Conservation (phyloP, 2,113 vertebrate species). For the Chrysemys picta region DNA sequence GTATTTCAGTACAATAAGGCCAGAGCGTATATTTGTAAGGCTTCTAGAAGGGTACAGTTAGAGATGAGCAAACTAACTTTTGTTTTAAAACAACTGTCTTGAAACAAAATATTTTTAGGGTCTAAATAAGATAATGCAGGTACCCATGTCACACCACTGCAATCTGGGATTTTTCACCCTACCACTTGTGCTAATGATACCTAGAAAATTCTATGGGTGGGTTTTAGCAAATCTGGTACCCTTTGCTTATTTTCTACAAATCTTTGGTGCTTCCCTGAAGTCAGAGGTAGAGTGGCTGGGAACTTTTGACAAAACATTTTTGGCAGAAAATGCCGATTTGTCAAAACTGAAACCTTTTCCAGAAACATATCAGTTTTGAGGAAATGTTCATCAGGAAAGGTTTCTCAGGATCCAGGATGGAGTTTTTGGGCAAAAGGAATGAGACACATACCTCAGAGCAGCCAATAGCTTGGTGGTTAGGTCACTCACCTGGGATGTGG, state of each 20-base stretch:
- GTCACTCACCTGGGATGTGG: not conserved
- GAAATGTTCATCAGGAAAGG: no score
- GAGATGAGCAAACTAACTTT: not conserved
- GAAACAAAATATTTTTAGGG: not conserved
- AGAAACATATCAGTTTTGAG: no score
- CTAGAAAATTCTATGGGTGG: not conserved
- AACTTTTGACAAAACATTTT: no score
- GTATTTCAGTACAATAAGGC: not conserved
- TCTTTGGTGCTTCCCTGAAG: no score
- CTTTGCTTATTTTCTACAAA: no score
- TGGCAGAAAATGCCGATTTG: no score
- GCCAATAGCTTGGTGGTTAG: no score
- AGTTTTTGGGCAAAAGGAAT: not conserved
- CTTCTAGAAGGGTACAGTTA: not conserved
- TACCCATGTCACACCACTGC: not conserved
- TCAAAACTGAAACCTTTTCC: no score
- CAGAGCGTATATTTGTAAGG: accelerated
- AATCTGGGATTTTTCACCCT: not conserved
- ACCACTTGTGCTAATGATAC: not conserved
- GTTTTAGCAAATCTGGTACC: not conserved
- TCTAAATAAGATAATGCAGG: not conserved
- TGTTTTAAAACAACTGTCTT: not conserved
- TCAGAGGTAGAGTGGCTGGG: no score
- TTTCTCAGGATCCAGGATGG: no score
- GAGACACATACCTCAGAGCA: no score